Conservation (phyloP, 1,140 invertebrate genomes). For the Caerostris darwini region DNA sequence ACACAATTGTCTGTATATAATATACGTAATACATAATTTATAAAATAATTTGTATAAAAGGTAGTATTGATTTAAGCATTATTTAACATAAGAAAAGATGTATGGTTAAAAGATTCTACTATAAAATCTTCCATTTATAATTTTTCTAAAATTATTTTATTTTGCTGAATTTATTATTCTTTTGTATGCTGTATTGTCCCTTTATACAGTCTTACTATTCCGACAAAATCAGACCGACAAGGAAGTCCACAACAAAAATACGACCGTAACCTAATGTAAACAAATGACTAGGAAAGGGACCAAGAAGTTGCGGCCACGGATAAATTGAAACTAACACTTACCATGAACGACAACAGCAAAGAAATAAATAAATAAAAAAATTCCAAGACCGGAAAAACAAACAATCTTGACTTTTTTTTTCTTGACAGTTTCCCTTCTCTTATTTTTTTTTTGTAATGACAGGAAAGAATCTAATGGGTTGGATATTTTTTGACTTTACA, state of each 20-base stretch:
- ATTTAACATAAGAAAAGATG: no score
- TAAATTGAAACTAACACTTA: not conserved
- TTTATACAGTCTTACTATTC: no score
- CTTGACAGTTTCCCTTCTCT: not conserved
- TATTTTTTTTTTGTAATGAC: not conserved
- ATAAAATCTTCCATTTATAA: no score
- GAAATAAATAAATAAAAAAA: not conserved
- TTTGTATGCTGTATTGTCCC: no score
- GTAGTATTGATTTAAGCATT: no score
- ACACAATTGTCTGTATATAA: no score
- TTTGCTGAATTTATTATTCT: no score
- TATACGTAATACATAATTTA: no score
- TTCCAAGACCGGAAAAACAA: not conserved
- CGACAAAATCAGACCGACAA: not conserved
- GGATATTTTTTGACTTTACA: not conserved
- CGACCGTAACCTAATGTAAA: not conserved
- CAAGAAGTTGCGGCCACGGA: not conserved
- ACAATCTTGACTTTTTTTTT: constrained; percentile 15
- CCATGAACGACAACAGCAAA: not conserved
- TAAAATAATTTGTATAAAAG: no score
- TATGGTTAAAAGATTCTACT: no score
- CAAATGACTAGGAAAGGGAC: not conserved
- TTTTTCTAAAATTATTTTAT: no score
- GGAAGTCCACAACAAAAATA: not conserved
- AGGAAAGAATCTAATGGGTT: not conserved